Evolutionary conservation across 2,888 invertebrate genomes (phyloP), one percentile per base, ranked within the genome.

Genomic region (Drosophila longiperda): DNA sequence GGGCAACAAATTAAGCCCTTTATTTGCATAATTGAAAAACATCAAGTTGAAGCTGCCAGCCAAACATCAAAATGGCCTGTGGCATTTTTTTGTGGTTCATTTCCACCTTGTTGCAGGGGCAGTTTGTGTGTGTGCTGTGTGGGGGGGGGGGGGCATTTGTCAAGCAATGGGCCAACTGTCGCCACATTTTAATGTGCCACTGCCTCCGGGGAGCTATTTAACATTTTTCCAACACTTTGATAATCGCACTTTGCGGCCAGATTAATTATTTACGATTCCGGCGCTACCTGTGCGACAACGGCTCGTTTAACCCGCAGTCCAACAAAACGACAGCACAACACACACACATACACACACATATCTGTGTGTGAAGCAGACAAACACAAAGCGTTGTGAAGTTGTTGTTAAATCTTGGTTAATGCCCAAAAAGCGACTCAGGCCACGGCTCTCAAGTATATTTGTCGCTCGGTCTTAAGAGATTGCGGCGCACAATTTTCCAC

Each of bases 21-120:
- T 85, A 91, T 91, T 91, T 91, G 91, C 91, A 91, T 91, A 91
- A 91, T 87, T 91, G 90, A 87, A 91, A 89, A 89, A 89, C 82
- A 90, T 81, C 83, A 88, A 78, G 23, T 69, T 73, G 82, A 75
- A 71, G 78, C 78, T 78, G 81, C 66, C 79, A 86, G 81, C 80
- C 79, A 83, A 87, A 87, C 80, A 80, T 87, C 75, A 82, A 81
- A 82, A 67, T 78, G 69, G 66, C 83, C 59, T 53, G 58, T 80
- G 72, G 78, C 82, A 45, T 15, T 45, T 23, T 45, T 45, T 20
- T 15, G 8, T 45, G 29, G 29, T 45, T 45, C 45, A 45, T 20
- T 45, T 23, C 4, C 15, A 23, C 45, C 45, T 45, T 45, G 15
- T 45, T 82, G 61, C 63, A 38, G 78, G 79, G 79, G 48, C 52